A percentile compares a stretch with the other conserved stretches of the same genome.
Evolutionary conservation across 2,888 invertebrate species (phyloP).

Genomic region (Dolichopus griseipennis): DNA sequence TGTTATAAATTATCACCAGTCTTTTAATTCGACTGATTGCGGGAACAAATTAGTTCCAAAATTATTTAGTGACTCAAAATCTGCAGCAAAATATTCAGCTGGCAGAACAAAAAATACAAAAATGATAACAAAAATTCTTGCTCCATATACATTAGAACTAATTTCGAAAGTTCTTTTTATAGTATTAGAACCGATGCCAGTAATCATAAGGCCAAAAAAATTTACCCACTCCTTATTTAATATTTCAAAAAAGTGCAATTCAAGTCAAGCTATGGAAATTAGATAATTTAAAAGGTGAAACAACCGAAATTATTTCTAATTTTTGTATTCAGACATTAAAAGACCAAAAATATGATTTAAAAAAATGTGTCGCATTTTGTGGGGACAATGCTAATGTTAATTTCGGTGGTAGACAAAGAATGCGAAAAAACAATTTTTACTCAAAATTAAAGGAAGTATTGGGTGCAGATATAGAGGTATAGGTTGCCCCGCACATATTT

Average conservation of each 20-base stretch:
- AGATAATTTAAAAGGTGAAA: background rate
- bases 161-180: too few relatives aligned
- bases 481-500: constrained; percentile 18
- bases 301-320: background rate
- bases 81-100: constrained; percentile 14
- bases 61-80: constrained; percentile 15
- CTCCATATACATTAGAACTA: too few relatives aligned
- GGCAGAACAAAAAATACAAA: constrained; percentile 15
- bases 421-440: constrained; percentile 15
- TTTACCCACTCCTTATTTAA: too few relatives aligned
- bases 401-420: constrained; percentile 13
- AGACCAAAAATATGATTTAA: constrained; percentile 11
- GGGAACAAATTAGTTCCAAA: constrained; percentile 15
- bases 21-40: constrained; percentile 17
- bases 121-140: too few relatives aligned
- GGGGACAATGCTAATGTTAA: constrained; percentile 17
- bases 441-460: constrained; percentile 17
- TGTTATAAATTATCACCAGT: constrained; percentile 16
- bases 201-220: too few relatives aligned
- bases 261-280: too few relatives aligned
- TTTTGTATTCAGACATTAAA: constrained; percentile 16
- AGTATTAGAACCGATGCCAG: too few relatives aligned
- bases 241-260: too few relatives aligned
- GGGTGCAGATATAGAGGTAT: constrained; percentile 18
- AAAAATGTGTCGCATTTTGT: constrained; percentile 17